Percentiles rank a stretch among this genome's conserved stretches.
These are phyloP conservation scores for Stenodera caucasica DNA, from an alignment of 2,888 invertebrate species.

Conservation along the genomic window DNA sequence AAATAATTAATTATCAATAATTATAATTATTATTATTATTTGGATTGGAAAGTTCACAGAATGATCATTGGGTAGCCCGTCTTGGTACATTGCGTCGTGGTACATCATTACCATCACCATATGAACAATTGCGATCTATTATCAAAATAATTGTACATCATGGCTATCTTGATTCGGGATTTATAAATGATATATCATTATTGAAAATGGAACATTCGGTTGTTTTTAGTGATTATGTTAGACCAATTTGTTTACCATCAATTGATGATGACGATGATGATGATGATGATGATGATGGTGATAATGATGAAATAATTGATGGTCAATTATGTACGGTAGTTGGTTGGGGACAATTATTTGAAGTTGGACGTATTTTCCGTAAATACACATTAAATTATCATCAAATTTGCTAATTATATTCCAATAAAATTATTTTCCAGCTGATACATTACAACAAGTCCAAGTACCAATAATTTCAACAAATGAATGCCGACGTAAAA, in stretches of 20 bases:
- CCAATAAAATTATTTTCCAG: too few species aligned
- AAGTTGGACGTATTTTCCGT: slow-evolving; percentile 80
- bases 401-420: background rate
- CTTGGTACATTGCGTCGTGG: slow-evolving; percentile 74
- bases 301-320: slow-evolving; percentile 59
- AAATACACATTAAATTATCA: slow-evolving; percentile 51
- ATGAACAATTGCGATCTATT: slow-evolving; percentile 70
- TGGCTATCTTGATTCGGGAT: slow-evolving; percentile 73
- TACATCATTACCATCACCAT: slow-evolving; percentile 72
- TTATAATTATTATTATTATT: too few species aligned
- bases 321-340: slow-evolving; percentile 75
- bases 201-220: slow-evolving; percentile 65
- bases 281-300: slow-evolving; percentile 43
- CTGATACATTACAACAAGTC: slow-evolving; percentile 81
- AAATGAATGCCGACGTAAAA: slow-evolving; percentile 73
- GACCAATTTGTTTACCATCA: slow-evolving; percentile 67
- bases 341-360: slow-evolving; percentile 81
- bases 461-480: slow-evolving; percentile 79
- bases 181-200: slow-evolving; percentile 77
- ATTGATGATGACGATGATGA: too few species aligned
- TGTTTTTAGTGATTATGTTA: slow-evolving; percentile 64
- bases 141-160: slow-evolving; percentile 71
- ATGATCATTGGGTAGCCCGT: slow-evolving; percentile 80
- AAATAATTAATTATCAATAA: slow-evolving; percentile 34
- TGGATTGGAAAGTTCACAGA: slow-evolving; percentile 62